Evolutionary conservation across 2,888 invertebrate genomes (phyloP).

Genomic region (Entomobrya multifasciata): DNA sequence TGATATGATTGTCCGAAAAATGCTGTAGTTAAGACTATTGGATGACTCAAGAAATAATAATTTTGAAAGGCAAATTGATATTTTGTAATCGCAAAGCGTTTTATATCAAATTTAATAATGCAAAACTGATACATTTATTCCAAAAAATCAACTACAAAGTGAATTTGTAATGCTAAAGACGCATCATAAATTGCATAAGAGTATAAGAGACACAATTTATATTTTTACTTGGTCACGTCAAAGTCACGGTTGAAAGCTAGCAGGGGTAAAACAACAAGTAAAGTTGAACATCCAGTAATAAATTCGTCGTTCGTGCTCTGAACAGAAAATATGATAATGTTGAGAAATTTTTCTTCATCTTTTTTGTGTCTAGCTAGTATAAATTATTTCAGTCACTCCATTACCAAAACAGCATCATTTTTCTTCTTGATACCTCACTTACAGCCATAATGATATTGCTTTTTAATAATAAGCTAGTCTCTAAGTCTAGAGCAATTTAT

Average conservation of each 20-base stretch:
- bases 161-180: too few relatives aligned
- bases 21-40: too few relatives aligned
- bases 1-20: too few relatives aligned
- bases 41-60: too few relatives aligned
- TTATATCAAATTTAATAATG: too few relatives aligned
- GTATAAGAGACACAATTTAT: not conserved
- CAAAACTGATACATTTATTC: too few relatives aligned
- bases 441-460: constrained; percentile 1
- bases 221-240: constrained; percentile 11
- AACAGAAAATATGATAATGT: constrained; percentile 7
- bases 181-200: too few relatives aligned
- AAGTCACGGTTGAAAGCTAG: constrained; percentile 46
- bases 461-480: constrained; percentile 13
- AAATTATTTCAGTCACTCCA: constrained; percentile 21
- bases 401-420: constrained; percentile 35
- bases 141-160: too few relatives aligned
- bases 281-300: constrained; percentile 64
- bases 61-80: too few relatives aligned
- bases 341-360: constrained; percentile 17
- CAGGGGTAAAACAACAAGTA: constrained; percentile 38
- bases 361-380: too few relatives aligned
- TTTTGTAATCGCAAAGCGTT: too few relatives aligned
- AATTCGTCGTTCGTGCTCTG: constrained; percentile 65
- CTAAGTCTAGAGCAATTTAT: constrained; percentile 19
- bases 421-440: not conserved